A percentile compares a stretch with the other conserved stretches of the same genome.
Conservation (phyloP, 2,113 vertebrate genomes). For the Siphamia tubifer region DNA sequence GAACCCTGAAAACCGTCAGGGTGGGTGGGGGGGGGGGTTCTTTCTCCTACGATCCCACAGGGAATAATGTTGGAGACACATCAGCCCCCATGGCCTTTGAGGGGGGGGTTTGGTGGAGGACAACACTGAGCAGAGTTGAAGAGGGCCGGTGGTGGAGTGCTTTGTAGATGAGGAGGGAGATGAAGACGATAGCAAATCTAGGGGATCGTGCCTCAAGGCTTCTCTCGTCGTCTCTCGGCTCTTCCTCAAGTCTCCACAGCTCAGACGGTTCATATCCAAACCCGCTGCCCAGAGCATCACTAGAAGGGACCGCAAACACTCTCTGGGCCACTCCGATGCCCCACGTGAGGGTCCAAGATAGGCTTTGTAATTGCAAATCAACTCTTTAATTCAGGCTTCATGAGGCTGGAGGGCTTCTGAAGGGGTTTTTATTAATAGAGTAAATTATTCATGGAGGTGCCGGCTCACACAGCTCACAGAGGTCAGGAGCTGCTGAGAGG, state of each 20-base stretch:
- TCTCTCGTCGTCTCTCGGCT: constrained; percentile 23
- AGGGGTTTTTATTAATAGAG: constrained; percentile 72
- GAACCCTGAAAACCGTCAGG: constrained; percentile 23
- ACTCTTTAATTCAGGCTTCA: constrained; percentile 77
- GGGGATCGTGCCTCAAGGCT: constrained; percentile 26
- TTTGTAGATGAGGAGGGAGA: background rate
- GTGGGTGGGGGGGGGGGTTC: too few species aligned
- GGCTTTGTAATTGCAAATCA: constrained; percentile 78
- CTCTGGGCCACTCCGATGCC: constrained; percentile 43
- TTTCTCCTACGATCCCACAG: background rate
- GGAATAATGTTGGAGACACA: constrained; percentile 22
- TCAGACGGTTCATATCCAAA: background rate
- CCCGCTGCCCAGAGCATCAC: constrained; percentile 28
- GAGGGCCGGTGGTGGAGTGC: background rate
- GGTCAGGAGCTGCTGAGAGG: constrained; percentile 69
- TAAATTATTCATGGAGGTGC: constrained; percentile 79
- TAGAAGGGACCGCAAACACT: constrained; percentile 44
- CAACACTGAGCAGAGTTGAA: background rate
- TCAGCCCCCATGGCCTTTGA: background rate
- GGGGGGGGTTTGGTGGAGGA: background rate
- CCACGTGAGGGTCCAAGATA: constrained; percentile 41
- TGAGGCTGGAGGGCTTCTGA: constrained; percentile 68
- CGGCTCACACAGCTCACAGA: constrained; percentile 41
- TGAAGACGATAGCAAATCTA: background rate
- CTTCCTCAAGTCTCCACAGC: background rate